Evolutionary conservation across 2,113 vertebrate species (phyloP), one percentile per base, ranked within the genome.

Genomic region (Lethenteron camtschaticum): DNA sequence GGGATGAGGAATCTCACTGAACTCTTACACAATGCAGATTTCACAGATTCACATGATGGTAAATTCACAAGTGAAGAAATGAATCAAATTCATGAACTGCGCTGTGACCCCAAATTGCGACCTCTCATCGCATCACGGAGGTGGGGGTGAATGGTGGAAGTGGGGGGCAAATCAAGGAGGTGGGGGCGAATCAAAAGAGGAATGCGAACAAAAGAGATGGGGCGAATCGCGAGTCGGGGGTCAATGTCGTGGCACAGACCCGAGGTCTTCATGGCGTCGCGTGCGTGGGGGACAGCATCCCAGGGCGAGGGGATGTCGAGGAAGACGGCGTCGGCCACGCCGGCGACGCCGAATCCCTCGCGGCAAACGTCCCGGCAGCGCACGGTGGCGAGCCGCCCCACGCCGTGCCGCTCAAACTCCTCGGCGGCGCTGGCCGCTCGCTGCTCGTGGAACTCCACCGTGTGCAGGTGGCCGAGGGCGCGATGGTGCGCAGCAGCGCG

Each of bases 291-390:
- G 74, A 97, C 83, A 0, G 92, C 90, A 79, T 99, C 90, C 94
- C 94, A 99, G 0, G 94, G 94, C 1, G 87, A 90, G 0, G 94
- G 94, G 75, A 99, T 95, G 78, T 95, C 94, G 75, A 99, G 80
- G 78, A 97, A 97, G 58, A 95, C 87, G 0, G 94, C 94, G 1
- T 99, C 89, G 0, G 94, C 94, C 70, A 84, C 73, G 1, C 77
- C 81, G 3, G 72, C 79, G 71, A 97, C 87, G 0, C 94, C 92
- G 12, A 99, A 99, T 10, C 94, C 94, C 0, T 86, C 86, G 70
- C 79, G 85, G 77, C 94, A 97, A 74, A 97, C 92, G 11, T 99
- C 94, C 78, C 91, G 90, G 79, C 86, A 92, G 77, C 78, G 81
- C 58, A 99, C 89, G 0, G 91, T 96, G 70, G 96, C 94, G 79